Evolutionary conservation across 2,113 vertebrate genomes (phyloP), one percentile per base, ranked within the genome.

Genomic region (Lycaon pictus): DNA sequence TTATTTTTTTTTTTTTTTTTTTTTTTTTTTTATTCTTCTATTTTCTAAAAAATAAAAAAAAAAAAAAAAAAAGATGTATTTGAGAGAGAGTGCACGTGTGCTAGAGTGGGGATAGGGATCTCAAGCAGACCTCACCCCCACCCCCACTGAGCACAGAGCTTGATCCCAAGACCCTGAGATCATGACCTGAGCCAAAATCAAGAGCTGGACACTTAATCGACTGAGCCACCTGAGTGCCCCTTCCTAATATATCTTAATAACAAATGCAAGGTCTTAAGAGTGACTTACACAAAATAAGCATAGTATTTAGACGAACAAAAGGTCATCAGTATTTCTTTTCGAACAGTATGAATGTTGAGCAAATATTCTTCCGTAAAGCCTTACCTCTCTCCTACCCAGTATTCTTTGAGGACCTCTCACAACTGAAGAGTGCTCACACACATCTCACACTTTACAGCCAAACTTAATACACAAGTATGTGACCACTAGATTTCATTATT

Each of bases 391-490:
- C 65, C n/a, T 65, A 84, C 55, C 62, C 35, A 60, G n/a, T 67
- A 15, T 83, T 93, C 43, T 93, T 10, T 71, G 53, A 51, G 55
- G n/a, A 80, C 37, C 17, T 62, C 94, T 76, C 35, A 71, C 43
- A 37, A 69, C 63, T 79, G 32, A 95, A 65, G 7, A 85, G 35
- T 16, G 43, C 29, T 81, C 83, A 82, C n/a, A 63, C 8, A 7
- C n/a, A 63, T 17, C 80, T 13, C 72, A 56, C 71, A 88, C 37
- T 96, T 91, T 79, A 97, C 13, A 95, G 56, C 51, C 80, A 91
- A 84, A 84, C 23, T 43, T 76, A 37, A 74, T 27, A 35, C 51
- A 69, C 20, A 27, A 1, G 2, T 29, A 23, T 43, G 5, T 86
- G 71, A 90, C 56, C 29, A 12, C 48, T 37, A 62, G 83, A 83